A percentile compares a stretch with the other conserved stretches of the same genome.
Evolutionary conservation across 2,888 invertebrate species (phyloP).

Genomic region (Drosophila siamana): DNA sequence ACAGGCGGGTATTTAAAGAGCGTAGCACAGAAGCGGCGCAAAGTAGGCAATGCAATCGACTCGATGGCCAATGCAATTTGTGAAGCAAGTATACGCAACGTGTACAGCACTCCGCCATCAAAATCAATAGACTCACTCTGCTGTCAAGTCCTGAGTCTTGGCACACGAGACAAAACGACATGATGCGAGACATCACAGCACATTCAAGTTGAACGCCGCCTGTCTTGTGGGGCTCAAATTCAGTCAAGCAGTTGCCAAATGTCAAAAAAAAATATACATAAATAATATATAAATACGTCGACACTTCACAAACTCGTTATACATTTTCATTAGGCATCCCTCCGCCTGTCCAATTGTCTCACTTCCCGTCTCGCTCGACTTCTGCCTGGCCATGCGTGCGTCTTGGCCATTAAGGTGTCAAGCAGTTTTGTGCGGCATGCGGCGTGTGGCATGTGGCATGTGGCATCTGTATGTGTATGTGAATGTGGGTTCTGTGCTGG

Average conservation of each 20-base stretch:
- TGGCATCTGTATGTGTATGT: slow-evolving; percentile 4
- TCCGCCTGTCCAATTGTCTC: background rate
- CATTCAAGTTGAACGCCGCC: slow-evolving; percentile 5
- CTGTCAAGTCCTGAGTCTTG: background rate
- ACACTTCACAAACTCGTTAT: slow-evolving; percentile 66
- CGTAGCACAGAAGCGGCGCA: slow-evolving; percentile 18
- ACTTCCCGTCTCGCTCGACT: slow-evolving; percentile 1
- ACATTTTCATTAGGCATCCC: slow-evolving; percentile 63
- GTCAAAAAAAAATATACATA: slow-evolving; percentile 41
- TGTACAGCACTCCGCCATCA: background rate
- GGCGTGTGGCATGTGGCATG: slow-evolving; percentile 10
- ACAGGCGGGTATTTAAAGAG: background rate
- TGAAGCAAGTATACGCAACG: slow-evolving; percentile 36
- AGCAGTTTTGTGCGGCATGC: slow-evolving; percentile 26
- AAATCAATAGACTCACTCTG: slow-evolving; percentile 10
- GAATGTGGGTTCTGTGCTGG: slow-evolving; percentile 22
- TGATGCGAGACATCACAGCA: slow-evolving; percentile 9
- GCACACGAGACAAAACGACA: too few relatives aligned
- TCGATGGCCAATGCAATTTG: slow-evolving; percentile 35
- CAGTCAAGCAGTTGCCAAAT: slow-evolving; percentile 46
- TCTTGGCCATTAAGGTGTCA: slow-evolving; percentile 76
- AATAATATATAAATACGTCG: slow-evolving; percentile 62
- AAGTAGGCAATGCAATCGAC: slow-evolving; percentile 49
- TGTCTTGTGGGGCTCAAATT: slow-evolving; percentile 16
- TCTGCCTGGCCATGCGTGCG: slow-evolving; percentile 52